Evolutionary conservation across 2,113 vertebrate genomes (phyloP).

Genomic region (Engraulis encrasicolus): DNA sequence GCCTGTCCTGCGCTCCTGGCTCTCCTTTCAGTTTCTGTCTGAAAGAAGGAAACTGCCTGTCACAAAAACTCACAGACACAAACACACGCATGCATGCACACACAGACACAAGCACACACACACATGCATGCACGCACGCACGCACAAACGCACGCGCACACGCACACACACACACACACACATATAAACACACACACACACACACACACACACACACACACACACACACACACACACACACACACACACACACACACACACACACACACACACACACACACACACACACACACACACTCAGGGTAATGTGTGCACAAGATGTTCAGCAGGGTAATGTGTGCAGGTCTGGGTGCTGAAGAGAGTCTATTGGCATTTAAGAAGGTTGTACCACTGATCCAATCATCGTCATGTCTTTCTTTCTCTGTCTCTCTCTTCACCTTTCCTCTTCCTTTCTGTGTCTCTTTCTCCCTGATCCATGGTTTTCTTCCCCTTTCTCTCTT

Average conservation of each 20-base stretch:
- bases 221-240: too few relatives aligned
- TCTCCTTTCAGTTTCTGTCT: constrained; percentile 3
- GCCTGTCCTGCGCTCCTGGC: neutral
- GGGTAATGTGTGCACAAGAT: neutral
- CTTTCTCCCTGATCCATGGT: neutral
- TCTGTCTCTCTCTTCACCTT: neutral
- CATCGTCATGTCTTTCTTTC: neutral
- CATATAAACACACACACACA: too few relatives aligned
- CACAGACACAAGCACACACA: too few relatives aligned
- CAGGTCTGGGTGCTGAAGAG: constrained; percentile 21
- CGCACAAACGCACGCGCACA: too few relatives aligned
- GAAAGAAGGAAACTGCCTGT: neutral
- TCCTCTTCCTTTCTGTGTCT: neutral
- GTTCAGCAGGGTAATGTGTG: neutral
- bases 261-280: too few relatives aligned
- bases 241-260: too few relatives aligned
- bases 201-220: too few relatives aligned
- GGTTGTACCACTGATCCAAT: constrained; percentile 20
- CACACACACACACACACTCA: too few relatives aligned
- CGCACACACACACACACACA: too few relatives aligned
- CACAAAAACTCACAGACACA: too few relatives aligned
- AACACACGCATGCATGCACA: too few relatives aligned
- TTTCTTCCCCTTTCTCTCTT: neutral
- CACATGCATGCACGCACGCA: too few relatives aligned
- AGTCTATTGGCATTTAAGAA: constrained; percentile 46